Conservation (phyloP, 2,888 invertebrate genomes). For the Ramazzottius varieornatus region DNA sequence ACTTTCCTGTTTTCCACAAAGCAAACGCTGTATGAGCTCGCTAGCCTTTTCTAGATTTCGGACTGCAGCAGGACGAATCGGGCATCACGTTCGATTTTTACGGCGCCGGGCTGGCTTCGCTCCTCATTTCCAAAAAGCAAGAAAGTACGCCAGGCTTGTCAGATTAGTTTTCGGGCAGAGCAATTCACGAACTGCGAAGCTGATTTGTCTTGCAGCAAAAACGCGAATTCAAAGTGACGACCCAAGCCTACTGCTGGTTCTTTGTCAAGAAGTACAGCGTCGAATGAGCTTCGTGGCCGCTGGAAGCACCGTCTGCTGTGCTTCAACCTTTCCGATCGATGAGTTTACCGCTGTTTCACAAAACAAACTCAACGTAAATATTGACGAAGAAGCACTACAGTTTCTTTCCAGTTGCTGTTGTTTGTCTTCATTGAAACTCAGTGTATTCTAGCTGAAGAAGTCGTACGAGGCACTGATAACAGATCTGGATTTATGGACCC, state of each 20-base stretch:
- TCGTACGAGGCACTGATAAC: neutral
- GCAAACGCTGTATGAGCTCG: too few species aligned
- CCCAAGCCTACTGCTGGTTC: neutral
- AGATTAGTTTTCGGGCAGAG: too few species aligned
- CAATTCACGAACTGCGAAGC: too few species aligned
- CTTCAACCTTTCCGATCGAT: neutral
- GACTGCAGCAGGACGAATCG: neutral
- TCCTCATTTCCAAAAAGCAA: neutral
- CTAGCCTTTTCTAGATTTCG: neutral
- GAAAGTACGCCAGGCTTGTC: neutral
- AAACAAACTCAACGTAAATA: neutral
- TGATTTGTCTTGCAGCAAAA: neutral
- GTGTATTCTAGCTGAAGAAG: neutral
- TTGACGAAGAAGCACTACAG: neutral
- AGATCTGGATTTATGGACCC: neutral
- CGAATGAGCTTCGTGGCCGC: neutral
- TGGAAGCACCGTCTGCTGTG: neutral
- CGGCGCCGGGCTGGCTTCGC: neutral
- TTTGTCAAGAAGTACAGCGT: neutral
- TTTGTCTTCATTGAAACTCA: too few species aligned
- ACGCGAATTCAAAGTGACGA: neutral
- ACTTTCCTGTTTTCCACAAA: too few species aligned
- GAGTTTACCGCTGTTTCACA: neutral
- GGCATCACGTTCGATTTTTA: neutral
- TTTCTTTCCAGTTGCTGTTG: neutral